These are phyloP conservation scores for Oophaga sylvatica DNA, from an alignment of 2,797 vertebrate species.

Conservation along the genomic window DNA sequence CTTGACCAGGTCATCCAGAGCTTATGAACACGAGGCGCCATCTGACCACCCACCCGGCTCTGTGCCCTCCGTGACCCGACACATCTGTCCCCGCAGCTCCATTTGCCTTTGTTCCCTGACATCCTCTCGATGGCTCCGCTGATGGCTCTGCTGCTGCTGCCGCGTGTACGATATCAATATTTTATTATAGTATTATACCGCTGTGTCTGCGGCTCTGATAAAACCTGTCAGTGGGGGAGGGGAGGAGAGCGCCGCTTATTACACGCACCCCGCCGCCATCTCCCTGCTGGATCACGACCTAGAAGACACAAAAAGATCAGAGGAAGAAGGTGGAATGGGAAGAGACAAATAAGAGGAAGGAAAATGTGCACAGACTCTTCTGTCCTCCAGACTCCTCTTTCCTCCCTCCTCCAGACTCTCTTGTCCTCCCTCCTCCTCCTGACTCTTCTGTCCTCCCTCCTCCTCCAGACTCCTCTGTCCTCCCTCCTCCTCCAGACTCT, in stretches of 20 bases:
- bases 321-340: background rate
- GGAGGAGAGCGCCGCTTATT: background rate
- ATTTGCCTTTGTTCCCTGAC: slow-evolving; percentile 35
- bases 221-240: slow-evolving; percentile 37
- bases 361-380: too few relatives aligned
- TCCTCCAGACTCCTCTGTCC: too few relatives aligned
- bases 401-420: too few relatives aligned
- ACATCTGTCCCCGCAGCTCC: background rate
- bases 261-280: background rate
- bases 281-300: slow-evolving; percentile 18
- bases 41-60: too few relatives aligned
- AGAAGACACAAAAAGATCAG: background rate
- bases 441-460: too few relatives aligned
- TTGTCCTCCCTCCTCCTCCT: too few relatives aligned
- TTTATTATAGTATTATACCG: slow-evolving; percentile 54
- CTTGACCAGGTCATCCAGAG: too few relatives aligned
- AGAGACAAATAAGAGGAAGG: too few relatives aligned
- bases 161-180: slow-evolving; percentile 57
- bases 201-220: slow-evolving; percentile 53
- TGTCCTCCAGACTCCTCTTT: too few relatives aligned
- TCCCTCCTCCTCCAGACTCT: too few relatives aligned
- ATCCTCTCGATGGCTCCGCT: slow-evolving; percentile 23
- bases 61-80: background rate
- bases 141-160: slow-evolving; percentile 7
- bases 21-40: too few relatives aligned